Base-by-base conservation (phyloP, 2,888 invertebrate genomes). In the Morpho achilles region DNA sequence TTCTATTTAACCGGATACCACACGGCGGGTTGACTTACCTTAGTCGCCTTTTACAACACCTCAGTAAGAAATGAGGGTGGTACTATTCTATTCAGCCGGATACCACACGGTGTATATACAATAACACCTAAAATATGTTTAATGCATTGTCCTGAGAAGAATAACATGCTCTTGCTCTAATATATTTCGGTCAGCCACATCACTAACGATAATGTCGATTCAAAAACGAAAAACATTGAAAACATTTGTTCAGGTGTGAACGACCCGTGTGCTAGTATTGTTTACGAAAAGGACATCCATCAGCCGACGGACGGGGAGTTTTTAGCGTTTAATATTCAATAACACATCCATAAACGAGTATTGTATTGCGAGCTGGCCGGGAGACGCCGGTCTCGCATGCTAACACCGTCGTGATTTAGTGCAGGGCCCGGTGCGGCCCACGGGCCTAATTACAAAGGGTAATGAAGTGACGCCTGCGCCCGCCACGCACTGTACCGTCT, bases 371-470 rank as follows among this genome's bases (percentile, higher is more conserved):
- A 74, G 75, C 75, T 80, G 79, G 76, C 48, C 72, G 73, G 76
- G 75, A 74, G 75, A 67, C 74, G 55, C 44, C 55, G 71, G 73
- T 69, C 74, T 75, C 76, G 80, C 82, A 81, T 79, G 79, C 74
- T 82, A 82, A 80, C 70, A 72, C 69, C 72, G 79, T 79, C 82
- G 81, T 87, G 84, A 87, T 88, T 82, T 84, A 87, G 84, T 85
- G 81, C 83, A 82, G 83, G 79, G 76, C 78, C 16, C 75, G 77
- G 72, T 76, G 71, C 81, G 74, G 78, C 85, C 84, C 80, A 84
- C 86, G 80, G 81, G 68, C 75, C 81, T 87, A 86, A 89, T 90
- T 88, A 88, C 82, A 85, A 87, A 87, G 82, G 86, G 84, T 87
- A 88, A 88, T 89, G 84, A 87, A 80, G 74, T 73, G 77, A 68